phyloP scores from a whole-genome alignment of 2,797 vertebrate species.

The Phylloscopus collybita region DNA sequence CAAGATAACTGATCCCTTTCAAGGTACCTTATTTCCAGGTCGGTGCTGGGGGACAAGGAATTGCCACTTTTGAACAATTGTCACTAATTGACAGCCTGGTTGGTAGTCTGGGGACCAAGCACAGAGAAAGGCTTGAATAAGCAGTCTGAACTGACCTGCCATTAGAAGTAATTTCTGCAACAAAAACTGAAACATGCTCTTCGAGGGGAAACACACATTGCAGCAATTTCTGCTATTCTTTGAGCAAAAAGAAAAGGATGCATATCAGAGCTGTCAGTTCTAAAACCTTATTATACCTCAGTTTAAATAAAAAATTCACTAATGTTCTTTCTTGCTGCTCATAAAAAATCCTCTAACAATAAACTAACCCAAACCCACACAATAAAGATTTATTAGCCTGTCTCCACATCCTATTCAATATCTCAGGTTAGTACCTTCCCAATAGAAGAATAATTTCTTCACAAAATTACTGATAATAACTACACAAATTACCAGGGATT shows the following conservation, averaged over 20 bases:
- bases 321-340: not conserved
- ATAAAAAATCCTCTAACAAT: not conserved
- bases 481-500: not conserved
- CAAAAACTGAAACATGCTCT: not conserved
- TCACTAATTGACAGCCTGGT: constrained; percentile 24
- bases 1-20: constrained; percentile 36
- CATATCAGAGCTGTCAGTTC: not conserved
- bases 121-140: not conserved
- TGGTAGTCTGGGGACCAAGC: not conserved
- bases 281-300: not conserved
- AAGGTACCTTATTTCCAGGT: constrained; percentile 37
- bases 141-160: not conserved
- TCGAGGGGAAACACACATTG: not conserved
- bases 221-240: not conserved
- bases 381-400: not conserved
- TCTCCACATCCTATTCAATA: not conserved
- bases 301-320: not conserved
- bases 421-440: not conserved
- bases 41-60: constrained; percentile 24
- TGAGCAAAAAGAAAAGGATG: not conserved
- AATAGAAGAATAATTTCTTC: not conserved
- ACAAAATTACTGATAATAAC: not conserved
- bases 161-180: constrained; percentile 5
- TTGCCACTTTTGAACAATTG: constrained; percentile 28
- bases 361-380: not conserved